Evolutionary conservation across 2,113 vertebrate genomes (phyloP), one percentile per base, ranked within the genome.

Genomic region (Pangasianodon hypophthalmus): DNA sequence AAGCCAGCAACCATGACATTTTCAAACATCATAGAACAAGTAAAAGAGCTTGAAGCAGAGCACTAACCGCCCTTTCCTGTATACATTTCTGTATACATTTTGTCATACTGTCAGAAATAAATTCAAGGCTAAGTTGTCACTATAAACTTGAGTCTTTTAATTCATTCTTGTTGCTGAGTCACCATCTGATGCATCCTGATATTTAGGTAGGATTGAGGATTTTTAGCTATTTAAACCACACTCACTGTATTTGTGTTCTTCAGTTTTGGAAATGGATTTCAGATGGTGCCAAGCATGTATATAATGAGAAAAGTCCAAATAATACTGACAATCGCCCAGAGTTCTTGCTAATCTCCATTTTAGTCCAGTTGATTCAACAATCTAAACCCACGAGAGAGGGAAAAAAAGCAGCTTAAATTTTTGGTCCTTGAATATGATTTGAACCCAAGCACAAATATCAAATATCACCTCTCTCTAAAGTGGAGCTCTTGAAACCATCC

Each of bases 381-480:
- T 21, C 26, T 50, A 32, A 79, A 29, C 41, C 73, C 7, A 48
- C 46, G 37, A 62, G 29, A 14, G 11, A 46, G 10, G 75, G 18
- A 54, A n/a, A 60, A n/a, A 32, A 32, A 32, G 69, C 54, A 44
- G 9, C 26, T 46, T 21, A 24, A 1, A 82, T 67, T 64, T 88
- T 50, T 14, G 32, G 21, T 14, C 60, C 87, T 41, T 67, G 48
- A 82, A 41, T 54, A 81, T 16, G 9, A 81, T 89, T 19, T 77
- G 6, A 83, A 80, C 48, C 26, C 13, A 88, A 81, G 50, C 48
- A 54, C 46, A 88, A 71, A 89, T 58, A 79, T 58, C 69, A 88
- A 85, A 87, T 60, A 80, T 60, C 62, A 46, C 52, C 37, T 62
- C 87, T 88, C 73, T 86, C 85, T 41, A 29, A 56, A 82, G 75